Conservation (phyloP, 1,140 invertebrate genomes). For the Formica selysi region DNA sequence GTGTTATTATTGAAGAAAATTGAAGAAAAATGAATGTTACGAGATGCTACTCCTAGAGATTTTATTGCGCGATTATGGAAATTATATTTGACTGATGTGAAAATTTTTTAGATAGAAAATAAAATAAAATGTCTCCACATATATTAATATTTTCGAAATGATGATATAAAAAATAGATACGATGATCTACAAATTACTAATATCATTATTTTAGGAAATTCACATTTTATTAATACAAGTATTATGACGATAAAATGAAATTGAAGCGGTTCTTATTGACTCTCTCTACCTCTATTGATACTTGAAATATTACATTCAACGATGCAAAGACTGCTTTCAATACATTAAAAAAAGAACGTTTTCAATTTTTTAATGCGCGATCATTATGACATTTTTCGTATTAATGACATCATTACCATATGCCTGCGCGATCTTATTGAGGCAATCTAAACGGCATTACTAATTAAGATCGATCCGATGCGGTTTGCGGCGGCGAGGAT, state of each 20-base stretch:
- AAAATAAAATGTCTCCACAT: not conserved
- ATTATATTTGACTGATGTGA: not conserved
- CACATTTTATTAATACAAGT: not conserved
- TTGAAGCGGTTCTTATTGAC: not conserved
- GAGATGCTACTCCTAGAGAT: not conserved
- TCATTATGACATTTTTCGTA: not conserved
- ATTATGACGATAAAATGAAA: not conserved
- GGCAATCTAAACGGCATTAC: not conserved
- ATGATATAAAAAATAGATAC: not conserved
- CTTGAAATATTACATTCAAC: not conserved
- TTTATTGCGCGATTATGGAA: not conserved
- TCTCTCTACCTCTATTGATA: too few species aligned
- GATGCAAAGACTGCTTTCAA: not conserved
- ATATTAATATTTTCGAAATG: not conserved
- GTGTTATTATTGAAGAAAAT: not conserved
- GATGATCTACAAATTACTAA: not conserved
- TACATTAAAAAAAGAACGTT: not conserved
- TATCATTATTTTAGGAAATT: not conserved
- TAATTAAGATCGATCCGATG: constrained; percentile 47
- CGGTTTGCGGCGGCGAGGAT: not conserved
- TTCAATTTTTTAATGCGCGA: not conserved
- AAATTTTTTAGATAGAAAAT: not conserved
- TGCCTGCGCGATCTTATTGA: not conserved
- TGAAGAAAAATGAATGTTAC: not conserved
- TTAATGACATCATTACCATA: not conserved